Evolutionary conservation across 2,888 invertebrate genomes (phyloP).

Genomic region (Stenodera caucasica): DNA sequence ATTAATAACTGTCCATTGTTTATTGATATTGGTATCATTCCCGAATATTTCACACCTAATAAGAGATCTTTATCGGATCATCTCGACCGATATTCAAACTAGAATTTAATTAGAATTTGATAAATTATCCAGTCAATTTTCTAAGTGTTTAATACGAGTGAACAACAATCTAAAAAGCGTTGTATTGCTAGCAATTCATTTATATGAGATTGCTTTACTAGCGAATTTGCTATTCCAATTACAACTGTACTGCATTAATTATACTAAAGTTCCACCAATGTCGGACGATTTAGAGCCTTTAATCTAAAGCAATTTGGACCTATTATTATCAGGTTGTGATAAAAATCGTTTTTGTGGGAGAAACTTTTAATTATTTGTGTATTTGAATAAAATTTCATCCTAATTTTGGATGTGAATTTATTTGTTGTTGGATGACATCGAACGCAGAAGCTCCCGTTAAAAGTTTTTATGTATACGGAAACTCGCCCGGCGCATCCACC

Average conservation of each 20-base stretch:
- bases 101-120: not conserved
- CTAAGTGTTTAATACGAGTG: not conserved
- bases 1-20: too few relatives aligned
- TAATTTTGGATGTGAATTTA: not conserved
- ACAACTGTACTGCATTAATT: slow-evolving; percentile 22
- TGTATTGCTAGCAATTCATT: slow-evolving; percentile 19
- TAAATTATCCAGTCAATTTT: not conserved
- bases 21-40: too few relatives aligned
- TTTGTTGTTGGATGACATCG: not conserved
- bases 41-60: too few relatives aligned
- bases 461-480: not conserved
- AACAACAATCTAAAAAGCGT: not conserved
- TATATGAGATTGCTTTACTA: slow-evolving; percentile 27
- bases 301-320: not conserved
- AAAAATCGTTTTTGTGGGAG: not conserved
- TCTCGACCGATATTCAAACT: not conserved
- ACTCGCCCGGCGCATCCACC: slow-evolving; percentile 1
- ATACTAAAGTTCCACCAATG: slow-evolving; percentile 19
- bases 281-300: slow-evolving; percentile 12
- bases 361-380: not conserved
- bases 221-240: slow-evolving; percentile 28
- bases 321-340: not conserved
- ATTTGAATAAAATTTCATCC: not conserved
- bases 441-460: not conserved
- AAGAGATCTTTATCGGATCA: too few relatives aligned